phyloP scores from a whole-genome alignment of 1,140 invertebrate species.

The Pseudoatta argentina region DNA sequence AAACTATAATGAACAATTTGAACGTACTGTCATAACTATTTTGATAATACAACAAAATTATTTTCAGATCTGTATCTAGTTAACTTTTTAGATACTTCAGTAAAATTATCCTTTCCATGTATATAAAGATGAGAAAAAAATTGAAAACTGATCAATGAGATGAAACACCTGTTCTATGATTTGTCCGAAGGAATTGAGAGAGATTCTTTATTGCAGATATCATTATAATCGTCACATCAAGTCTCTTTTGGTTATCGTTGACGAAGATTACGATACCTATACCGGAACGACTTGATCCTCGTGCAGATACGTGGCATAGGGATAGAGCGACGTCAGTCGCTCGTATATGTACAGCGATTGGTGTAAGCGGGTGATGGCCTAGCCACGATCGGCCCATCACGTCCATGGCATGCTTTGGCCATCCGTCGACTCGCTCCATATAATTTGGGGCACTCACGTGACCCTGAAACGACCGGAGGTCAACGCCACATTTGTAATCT shows the following conservation, averaged over 20 bases:
- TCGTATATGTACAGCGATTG: slow-evolving; percentile 74
- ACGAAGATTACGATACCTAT: slow-evolving; percentile 53
- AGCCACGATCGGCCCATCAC: slow-evolving; percentile 81
- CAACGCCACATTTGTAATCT: slow-evolving; percentile 85
- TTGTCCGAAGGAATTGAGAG: slow-evolving; percentile 32
- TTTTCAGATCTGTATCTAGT: too few relatives aligned
- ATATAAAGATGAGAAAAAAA: slow-evolving; percentile 1
- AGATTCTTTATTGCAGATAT: slow-evolving; percentile 47
- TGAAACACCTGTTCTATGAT: background rate
- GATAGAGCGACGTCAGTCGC: slow-evolving; percentile 41
- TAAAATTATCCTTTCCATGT: too few relatives aligned
- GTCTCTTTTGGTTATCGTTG: slow-evolving; percentile 64
- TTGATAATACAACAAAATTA: too few relatives aligned
- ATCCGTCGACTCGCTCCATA: slow-evolving; percentile 83
- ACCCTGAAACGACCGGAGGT: slow-evolving; percentile 83
- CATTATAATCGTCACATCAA: slow-evolving; percentile 61
- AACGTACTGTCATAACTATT: too few relatives aligned
- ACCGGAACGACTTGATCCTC: background rate
- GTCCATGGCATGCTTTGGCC: slow-evolving; percentile 80
- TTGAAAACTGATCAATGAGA: background rate
- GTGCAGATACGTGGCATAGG: slow-evolving; percentile 45
- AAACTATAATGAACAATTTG: too few relatives aligned
- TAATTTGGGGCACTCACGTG: slow-evolving; percentile 86
- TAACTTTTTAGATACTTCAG: too few relatives aligned
- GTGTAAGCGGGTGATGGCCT: slow-evolving; percentile 79